Percentiles rank a stretch among this genome's conserved stretches.
phyloP scores from a whole-genome alignment of 1,140 invertebrate species.

The Archegozetes longisetosus region DNA sequence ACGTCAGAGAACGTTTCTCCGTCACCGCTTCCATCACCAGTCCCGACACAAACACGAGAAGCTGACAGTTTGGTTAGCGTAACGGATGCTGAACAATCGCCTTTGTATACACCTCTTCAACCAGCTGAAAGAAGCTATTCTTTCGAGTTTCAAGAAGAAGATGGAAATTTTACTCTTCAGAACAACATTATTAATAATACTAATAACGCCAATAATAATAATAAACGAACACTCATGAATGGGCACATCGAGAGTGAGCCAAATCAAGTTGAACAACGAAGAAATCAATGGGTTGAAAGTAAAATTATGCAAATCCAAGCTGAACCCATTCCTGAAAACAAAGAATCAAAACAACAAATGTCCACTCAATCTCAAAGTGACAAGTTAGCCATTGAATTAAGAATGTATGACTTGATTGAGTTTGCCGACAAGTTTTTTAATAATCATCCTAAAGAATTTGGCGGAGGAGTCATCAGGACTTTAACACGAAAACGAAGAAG shows the following conservation, averaged over 20 bases:
- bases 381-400: slow-evolving; percentile 28
- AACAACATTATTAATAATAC: neutral
- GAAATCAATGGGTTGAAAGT: slow-evolving; percentile 4
- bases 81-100: neutral
- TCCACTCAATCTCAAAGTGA: neutral
- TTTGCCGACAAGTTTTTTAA: slow-evolving; percentile 90
- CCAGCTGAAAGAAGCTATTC: neutral
- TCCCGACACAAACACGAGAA: neutral
- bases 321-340: slow-evolving; percentile 9
- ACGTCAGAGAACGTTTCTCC: slow-evolving; percentile 9
- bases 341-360: slow-evolving; percentile 28
- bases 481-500: slow-evolving; percentile 43
- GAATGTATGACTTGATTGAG: slow-evolving; percentile 62
- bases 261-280: neutral
- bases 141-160: neutral
- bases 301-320: slow-evolving; percentile 8
- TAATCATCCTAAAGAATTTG: slow-evolving; percentile 61
- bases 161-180: neutral
- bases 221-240: neutral
- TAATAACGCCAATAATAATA: slow-evolving; percentile 3
- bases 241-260: neutral
- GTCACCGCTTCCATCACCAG: slow-evolving; percentile 18
- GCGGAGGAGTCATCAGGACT: slow-evolving; percentile 73
- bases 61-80: neutral
- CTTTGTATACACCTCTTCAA: neutral